Conservation (phyloP, 1,140 invertebrate species). For the Drosophila kanapiae region DNA sequence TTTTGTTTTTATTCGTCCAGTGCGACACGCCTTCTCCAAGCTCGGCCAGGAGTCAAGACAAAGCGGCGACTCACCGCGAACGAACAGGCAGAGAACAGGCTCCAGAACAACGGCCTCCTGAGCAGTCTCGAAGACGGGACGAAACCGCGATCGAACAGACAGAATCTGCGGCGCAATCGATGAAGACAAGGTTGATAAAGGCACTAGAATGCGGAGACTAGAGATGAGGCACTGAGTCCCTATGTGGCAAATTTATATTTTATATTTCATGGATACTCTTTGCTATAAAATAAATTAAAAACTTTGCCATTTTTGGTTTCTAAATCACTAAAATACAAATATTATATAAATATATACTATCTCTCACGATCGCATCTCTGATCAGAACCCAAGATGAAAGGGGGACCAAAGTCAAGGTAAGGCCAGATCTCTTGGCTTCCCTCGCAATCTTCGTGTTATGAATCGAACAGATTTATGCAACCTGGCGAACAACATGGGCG, state of each 20-base stretch:
- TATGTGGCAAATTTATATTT: no score
- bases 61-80: conserved; percentile 50
- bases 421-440: conserved; percentile 28
- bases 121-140: conserved; percentile 8
- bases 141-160: conserved; percentile 30
- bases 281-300: neutral
- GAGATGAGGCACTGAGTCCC: conserved; percentile 16
- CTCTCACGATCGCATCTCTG: conserved; percentile 32
- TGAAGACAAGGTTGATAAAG: conserved; percentile 65
- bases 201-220: neutral
- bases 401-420: conserved; percentile 35
- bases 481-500: conserved; percentile 57
- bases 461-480: conserved; percentile 72
- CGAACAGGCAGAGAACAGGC: conserved; percentile 18
- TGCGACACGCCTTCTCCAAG: conserved; percentile 42
- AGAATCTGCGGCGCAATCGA: conserved; percentile 63
- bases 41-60: conserved; percentile 43
- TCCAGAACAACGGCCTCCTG: conserved; percentile 23
- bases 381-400: conserved; percentile 3
- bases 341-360: neutral
- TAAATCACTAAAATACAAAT: neutral
- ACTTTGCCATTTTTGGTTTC: no score
- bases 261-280: no score
- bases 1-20: conserved; percentile 53
- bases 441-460: conserved; percentile 72